These are phyloP conservation scores for Corythoichthys haematopterus DNA, from an alignment of 2,113 vertebrate genomes.

Conservation along the genomic window DNA sequence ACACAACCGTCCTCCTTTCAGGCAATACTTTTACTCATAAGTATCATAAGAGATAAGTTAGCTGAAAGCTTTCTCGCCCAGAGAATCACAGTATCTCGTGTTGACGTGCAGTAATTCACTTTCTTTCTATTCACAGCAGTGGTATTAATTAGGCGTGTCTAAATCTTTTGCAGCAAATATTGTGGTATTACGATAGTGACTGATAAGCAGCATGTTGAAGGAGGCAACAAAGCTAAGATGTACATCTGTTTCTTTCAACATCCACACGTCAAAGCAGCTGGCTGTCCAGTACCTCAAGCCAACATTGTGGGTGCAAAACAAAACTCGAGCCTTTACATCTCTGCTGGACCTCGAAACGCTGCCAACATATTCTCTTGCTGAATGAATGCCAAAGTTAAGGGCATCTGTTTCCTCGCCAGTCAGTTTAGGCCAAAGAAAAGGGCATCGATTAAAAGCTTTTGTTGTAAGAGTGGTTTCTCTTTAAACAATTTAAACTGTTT, in stretches of 20 bases:
- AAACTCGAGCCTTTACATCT: conserved; percentile 14
- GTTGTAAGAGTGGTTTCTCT: not conserved
- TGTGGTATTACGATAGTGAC: conserved; percentile 14
- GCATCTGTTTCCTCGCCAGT: conserved; percentile 26
- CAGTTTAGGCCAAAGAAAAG: conserved; percentile 10
- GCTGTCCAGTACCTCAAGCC: conserved; percentile 17
- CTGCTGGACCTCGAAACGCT: conserved; percentile 20
- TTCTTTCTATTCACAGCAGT: not conserved
- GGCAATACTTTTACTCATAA: not conserved
- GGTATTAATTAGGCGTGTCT: not conserved
- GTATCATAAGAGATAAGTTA: not conserved
- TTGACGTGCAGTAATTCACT: not conserved
- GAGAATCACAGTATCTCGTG: not conserved
- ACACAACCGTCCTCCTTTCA: conserved; percentile 9
- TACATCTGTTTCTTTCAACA: conserved; percentile 25
- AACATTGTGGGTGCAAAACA: conserved; percentile 18
- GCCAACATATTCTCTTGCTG: conserved; percentile 5
- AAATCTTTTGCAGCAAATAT: conserved; percentile 42
- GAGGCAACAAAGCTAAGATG: conserved; percentile 13
- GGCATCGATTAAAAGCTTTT: not conserved
- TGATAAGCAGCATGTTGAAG: conserved; percentile 15
- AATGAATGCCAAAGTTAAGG: conserved; percentile 1
- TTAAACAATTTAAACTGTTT: not conserved
- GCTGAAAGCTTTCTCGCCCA: not conserved
- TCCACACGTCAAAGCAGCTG: conserved; percentile 43